Evolutionary conservation across 2,113 vertebrate genomes (phyloP), one percentile per base, ranked within the genome.

Genomic region (Donacobius atricapilla): DNA sequence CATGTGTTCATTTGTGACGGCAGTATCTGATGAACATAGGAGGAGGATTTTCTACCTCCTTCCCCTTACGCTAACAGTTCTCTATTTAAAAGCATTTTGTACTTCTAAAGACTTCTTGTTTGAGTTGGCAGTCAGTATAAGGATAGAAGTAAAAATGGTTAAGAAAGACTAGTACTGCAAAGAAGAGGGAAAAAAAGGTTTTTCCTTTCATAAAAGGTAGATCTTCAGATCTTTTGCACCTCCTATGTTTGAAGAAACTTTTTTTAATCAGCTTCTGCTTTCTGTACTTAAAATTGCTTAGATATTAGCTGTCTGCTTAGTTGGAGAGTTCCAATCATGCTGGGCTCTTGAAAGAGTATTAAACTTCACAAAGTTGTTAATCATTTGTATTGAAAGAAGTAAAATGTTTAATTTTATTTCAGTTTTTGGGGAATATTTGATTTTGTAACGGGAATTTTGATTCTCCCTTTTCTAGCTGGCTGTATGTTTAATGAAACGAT

Each of bases 381-480:
- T 80, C 20, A 21, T 45, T 86, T 71, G 44, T 60, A 24, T 42
- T 72, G 45, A 72, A 50, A 83, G 33, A 51, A n/a, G 40, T 78
- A 31, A 40, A 53, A 64, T 50, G 28, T 33, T 48, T 63, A 33
- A 61, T 61, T 23, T 28, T 47, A 30, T n/a, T 89, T 83, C 72
- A 40, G 17, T 61, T 24, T 87, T 91, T 65, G 66, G 22, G 18
- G 33, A 65, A 19, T 48, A 25, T 13, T 86, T 54, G 30, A 58
- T 88, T 84, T 92, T 69, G n/a, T 21, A 65, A 15, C 50, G 48
- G 31, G 33, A 83, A 9, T 37, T 80, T 58, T 83, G 19, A 22
- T 72, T n/a, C 20, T 86, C 16, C 0, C 1, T 70, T 79, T 56
- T 0, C 0, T 79, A 11, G 10, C 21, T 76, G 83, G 6, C 21